Percentiles rank a stretch among this genome's conserved stretches.
phyloP scores from a whole-genome alignment of 2,113 vertebrate species.

The Indicator maculatus region DNA sequence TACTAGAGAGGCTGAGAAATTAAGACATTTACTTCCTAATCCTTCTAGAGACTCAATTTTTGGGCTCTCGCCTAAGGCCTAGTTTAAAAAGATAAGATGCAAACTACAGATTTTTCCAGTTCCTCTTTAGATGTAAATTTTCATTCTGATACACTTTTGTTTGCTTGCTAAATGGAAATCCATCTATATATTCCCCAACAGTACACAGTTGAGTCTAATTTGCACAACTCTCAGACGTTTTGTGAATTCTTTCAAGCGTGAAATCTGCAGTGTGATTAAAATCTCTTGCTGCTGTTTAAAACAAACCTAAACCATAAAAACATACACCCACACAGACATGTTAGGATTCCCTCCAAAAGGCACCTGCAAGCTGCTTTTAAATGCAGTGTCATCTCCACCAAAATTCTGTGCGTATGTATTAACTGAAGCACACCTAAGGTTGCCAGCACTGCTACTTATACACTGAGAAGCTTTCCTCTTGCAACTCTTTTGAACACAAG shows the following conservation, averaged over 20 bases:
- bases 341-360: conserved; percentile 51
- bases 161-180: conserved; percentile 14
- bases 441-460: conserved; percentile 33
- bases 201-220: conserved; percentile 44
- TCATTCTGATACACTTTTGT: background rate
- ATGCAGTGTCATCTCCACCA: background rate
- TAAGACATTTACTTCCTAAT: background rate
- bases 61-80: background rate
- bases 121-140: background rate
- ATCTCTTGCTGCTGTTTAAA: conserved; percentile 41
- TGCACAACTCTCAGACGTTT: conserved; percentile 50
- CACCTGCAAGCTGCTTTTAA: conserved; percentile 68
- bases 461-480: conserved; percentile 58
- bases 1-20: background rate
- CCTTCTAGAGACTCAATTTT: background rate
- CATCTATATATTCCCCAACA: background rate
- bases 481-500: conserved; percentile 27
- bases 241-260: conserved; percentile 49
- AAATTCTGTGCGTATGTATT: conserved; percentile 49
- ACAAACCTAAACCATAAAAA: background rate
- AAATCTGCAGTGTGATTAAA: conserved; percentile 68
- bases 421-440: conserved; percentile 39
- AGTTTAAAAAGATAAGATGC: conserved; percentile 10
- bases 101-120: background rate
- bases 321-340: background rate